Conservation (phyloP, 1,140 invertebrate species). For the Danaus plexippus region DNA sequence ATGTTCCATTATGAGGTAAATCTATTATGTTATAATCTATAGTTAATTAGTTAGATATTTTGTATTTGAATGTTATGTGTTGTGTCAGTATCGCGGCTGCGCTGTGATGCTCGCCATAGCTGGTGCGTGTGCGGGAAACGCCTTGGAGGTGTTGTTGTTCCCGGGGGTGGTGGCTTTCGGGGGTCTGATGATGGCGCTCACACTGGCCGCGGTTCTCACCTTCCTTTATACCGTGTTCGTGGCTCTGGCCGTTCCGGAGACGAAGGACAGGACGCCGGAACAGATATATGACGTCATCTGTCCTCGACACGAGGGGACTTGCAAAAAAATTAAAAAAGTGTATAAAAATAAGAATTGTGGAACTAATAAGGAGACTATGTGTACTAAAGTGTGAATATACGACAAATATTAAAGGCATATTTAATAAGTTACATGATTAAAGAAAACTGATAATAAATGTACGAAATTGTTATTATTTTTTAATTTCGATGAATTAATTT, state of each 20-base stretch:
- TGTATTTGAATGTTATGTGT: not conserved
- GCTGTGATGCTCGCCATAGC: conserved; percentile 34
- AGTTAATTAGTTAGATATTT: not conserved
- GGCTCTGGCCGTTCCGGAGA: conserved; percentile 31
- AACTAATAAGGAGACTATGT: conserved; percentile 8
- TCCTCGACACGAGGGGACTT: not conserved
- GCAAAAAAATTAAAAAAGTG: conserved; percentile 6
- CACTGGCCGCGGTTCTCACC: conserved; percentile 31
- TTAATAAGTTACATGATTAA: no score
- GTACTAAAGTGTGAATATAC: conserved; percentile 3
- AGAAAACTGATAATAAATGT: no score
- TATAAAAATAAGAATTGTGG: conserved; percentile 7
- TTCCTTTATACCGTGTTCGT: conserved; percentile 30
- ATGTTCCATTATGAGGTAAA: conserved; percentile 45
- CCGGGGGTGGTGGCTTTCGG: conserved; percentile 23
- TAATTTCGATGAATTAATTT: not conserved
- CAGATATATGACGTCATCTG: conserved; percentile 32
- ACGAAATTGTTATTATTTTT: no score
- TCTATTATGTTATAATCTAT: not conserved
- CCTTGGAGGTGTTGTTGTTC: conserved; percentile 38
- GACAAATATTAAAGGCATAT: no score
- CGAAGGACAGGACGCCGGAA: conserved; percentile 24
- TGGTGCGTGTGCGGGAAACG: conserved; percentile 32
- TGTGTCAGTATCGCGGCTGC: conserved; percentile 42
- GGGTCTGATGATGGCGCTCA: conserved; percentile 28